phyloP scores from a whole-genome alignment of 2,888 invertebrate genomes.

The Amphipyra tragopoginis region DNA sequence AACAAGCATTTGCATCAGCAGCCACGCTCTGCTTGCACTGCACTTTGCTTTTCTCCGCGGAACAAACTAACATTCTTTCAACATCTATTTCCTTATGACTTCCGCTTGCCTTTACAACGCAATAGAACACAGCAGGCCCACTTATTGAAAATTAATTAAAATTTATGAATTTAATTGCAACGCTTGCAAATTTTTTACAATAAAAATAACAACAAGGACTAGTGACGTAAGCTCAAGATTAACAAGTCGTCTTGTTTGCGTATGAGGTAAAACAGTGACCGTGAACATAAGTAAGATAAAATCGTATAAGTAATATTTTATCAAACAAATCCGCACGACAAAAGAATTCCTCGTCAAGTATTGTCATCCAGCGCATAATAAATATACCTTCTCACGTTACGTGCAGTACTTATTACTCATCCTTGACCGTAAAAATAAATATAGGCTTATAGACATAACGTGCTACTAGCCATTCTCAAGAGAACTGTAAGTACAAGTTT shows the following conservation, averaged over 20 bases:
- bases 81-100: slow-evolving; percentile 47
- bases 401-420: slow-evolving; percentile 64
- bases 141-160: slow-evolving; percentile 32
- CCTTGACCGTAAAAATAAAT: slow-evolving; percentile 81
- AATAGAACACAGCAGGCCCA: slow-evolving; percentile 23
- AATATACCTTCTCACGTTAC: slow-evolving; percentile 70
- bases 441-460: slow-evolving; percentile 54
- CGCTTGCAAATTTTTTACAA: slow-evolving; percentile 7
- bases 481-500: slow-evolving; percentile 47
- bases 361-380: slow-evolving; percentile 64
- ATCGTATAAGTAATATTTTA: slow-evolving; percentile 36
- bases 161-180: slow-evolving; percentile 12
- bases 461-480: slow-evolving; percentile 48
- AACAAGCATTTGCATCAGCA: slow-evolving; percentile 46
- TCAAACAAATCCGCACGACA: slow-evolving; percentile 59
- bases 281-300: slow-evolving; percentile 47
- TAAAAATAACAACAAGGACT: slow-evolving; percentile 20
- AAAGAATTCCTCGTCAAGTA: slow-evolving; percentile 63
- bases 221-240: slow-evolving; percentile 15
- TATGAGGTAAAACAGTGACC: slow-evolving; percentile 28
- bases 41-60: slow-evolving; percentile 43
- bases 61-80: slow-evolving; percentile 39
- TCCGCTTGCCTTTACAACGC: slow-evolving; percentile 31
- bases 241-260: slow-evolving; percentile 12
- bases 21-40: slow-evolving; percentile 43